Conservation (phyloP, 2,113 vertebrate genomes). For the Apteryx mantelli region DNA sequence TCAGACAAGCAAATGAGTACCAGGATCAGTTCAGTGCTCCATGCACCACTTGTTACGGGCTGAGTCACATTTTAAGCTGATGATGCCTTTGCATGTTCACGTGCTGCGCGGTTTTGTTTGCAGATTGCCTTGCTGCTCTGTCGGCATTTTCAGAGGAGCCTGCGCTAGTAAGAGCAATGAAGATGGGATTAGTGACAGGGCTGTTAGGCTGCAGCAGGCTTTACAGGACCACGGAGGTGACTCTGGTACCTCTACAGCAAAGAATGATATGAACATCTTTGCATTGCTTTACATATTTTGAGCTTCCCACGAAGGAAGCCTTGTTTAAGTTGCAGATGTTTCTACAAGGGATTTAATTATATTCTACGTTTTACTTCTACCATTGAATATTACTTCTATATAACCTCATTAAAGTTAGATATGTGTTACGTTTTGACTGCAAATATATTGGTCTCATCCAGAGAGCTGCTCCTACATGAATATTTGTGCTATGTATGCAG, state of each 20-base stretch:
- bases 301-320: not conserved
- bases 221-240: accelerated
- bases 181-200: accelerated
- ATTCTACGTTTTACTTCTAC: not conserved
- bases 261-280: accelerated
- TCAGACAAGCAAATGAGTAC: not conserved
- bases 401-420: not conserved
- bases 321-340: not conserved
- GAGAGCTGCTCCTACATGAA: not conserved
- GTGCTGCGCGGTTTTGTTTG: no score
- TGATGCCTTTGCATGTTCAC: accelerated
- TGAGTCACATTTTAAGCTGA: not conserved
- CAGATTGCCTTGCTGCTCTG: not conserved
- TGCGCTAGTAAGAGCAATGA: accelerated
- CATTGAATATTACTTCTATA: not conserved
- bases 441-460: not conserved
- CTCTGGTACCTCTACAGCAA: not conserved
- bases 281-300: no score
- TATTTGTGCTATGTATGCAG: not conserved
- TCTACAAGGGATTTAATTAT: not conserved
- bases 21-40: not conserved
- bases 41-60: not conserved
- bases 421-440: not conserved
- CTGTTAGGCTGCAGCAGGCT: not conserved
- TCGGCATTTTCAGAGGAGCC: not conserved